Evolutionary conservation across 2,888 invertebrate genomes (phyloP), one percentile per base, ranked within the genome.

Genomic region (Bombylius major): DNA sequence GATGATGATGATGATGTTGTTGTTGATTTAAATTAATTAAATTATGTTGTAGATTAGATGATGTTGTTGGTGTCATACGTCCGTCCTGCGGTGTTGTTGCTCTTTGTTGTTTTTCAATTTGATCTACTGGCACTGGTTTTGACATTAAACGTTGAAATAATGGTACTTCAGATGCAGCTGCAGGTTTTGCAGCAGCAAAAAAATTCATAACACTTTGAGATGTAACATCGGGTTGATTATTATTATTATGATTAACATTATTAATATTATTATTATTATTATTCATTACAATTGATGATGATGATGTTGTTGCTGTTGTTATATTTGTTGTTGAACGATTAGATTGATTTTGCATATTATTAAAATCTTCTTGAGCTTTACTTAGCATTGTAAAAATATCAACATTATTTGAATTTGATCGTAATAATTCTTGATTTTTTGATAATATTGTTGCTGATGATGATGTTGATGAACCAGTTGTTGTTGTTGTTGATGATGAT

Each of bases 361-460:
- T 87, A 69, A 86, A 90, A 69, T 91, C 89, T 69, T 91, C 87
- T 69, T 93, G 92, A 6, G 94, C 94, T 73, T 88, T 89, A 56
- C 86, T 87, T 59, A 94, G 76, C 88, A 94, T 88, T 67, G 87
- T 86, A 70, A 91, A 87, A 71, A 89, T 87, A 67, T 87, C 86
- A 32, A 85, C 80, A 53, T 78, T 75, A 59, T 67, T 60, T 13
- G 46, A 53, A 53, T 45, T 55, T 56, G 31, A 50, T 33, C 51
- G 54, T 45, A 53, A 51, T 55, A 56, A 54, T 11, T 57, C 59
- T 36, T 56, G 59, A 39, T 33, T 52, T 33, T 61, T 59, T 58
- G 44, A 55, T 61, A 58, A 65, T 34, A 47, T 53, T 23, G 3
- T 2, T 23, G 23, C 1, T 23, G 61, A 63, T 31, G 33, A 14